Evolutionary conservation across 2,797 vertebrate species (phyloP), one percentile per base, ranked within the genome.

Genomic region (Tenualosa ilisha): DNA sequence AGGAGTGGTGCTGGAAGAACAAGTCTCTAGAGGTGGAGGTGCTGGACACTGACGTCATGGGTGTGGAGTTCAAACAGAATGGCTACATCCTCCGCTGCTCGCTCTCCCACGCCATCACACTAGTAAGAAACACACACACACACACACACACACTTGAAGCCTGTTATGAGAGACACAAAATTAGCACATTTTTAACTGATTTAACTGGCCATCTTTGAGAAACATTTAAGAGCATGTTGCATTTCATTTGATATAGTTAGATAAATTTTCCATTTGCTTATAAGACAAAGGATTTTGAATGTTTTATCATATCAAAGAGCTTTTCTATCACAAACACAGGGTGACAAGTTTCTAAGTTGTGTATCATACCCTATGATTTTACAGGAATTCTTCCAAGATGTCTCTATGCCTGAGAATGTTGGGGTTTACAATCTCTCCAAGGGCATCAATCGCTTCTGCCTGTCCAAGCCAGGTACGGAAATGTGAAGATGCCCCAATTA

Each of bases 1-100:
- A 99, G 86, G 98, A 99, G 88, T 99, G 98, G 98, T 99, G 98
- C 93, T 99, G 98, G 98, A 99, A 97, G 88, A 98, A 99, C 72
- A 99, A 99, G 90, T 97, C 97, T 0, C 90, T 98, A 90, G 98
- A 99, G 90, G 89, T 98, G 90, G 98, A 99, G 85, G 96, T 99
- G 68, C 89, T 96, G 91, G 97, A 99, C 49, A 95, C 96, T 0
- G 97, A 98, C 0, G 92, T 97, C 81, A 91, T 94, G 0, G 96
- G 96, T 0, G 89, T 98, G 43, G 98, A 99, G 94, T 98, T 99
- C 90, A 93, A 97, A 89, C 98, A 99, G 93, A 99, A 98, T 0
- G 98, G 98, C 88, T 99, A 98, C 90, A 98, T 99, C 96, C 96
- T 99, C 83, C 95, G 98, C 82, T 99, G 98, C 88, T 97, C 98